Conservation (phyloP, 2,797 vertebrate species). For the Hypotaenidia okinawae region DNA sequence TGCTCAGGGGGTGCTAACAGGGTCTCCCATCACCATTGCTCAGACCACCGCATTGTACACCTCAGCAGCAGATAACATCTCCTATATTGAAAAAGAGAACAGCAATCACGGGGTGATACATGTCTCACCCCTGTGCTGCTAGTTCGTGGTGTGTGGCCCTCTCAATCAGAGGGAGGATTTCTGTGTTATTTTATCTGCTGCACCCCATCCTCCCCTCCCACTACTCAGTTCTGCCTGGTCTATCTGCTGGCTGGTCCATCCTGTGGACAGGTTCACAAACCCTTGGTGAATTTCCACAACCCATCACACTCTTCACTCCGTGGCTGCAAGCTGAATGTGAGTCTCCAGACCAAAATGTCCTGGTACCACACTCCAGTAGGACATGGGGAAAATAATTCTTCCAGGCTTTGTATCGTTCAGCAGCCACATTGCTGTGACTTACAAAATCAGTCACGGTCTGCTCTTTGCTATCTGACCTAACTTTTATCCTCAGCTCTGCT, state of each 20-base stretch:
- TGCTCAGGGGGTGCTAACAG: background rate
- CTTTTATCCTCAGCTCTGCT: background rate
- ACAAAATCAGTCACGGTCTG: background rate
- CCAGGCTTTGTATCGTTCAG: background rate
- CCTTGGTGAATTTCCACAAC: background rate
- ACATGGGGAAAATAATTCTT: background rate
- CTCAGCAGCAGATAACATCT: background rate
- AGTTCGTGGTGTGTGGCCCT: background rate
- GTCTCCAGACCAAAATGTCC: background rate
- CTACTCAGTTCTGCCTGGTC: background rate
- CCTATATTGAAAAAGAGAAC: background rate
- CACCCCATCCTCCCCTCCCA: background rate
- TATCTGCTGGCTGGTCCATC: background rate
- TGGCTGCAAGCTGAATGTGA: fast-evolving
- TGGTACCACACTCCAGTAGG: background rate
- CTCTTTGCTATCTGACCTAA: background rate
- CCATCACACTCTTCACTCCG: background rate
- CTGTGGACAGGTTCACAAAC: background rate
- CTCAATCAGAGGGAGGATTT: background rate
- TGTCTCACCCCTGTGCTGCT: background rate
- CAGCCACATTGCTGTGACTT: background rate
- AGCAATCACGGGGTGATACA: fast-evolving
- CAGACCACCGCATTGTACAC: background rate
- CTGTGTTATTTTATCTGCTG: background rate
- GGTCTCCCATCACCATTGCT: background rate